A percentile compares a stretch with the other conserved stretches of the same genome.
Conservation (phyloP, 2,888 invertebrate genomes). For the Cecidostiba fungosa region DNA sequence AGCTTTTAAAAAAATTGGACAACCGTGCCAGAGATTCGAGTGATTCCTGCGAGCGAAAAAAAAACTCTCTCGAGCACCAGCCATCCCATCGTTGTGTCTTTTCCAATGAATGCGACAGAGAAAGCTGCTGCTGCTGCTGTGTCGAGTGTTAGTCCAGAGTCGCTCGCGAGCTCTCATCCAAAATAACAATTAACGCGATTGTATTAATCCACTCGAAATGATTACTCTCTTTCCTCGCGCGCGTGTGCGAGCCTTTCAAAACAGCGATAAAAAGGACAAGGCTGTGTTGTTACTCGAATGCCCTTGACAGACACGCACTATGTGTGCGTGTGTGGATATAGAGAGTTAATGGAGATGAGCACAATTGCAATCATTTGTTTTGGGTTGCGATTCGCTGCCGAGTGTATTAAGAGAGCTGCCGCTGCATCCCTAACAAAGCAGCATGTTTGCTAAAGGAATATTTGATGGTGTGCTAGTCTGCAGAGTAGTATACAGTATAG, state of each 20-base stretch:
- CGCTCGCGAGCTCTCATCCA: conserved; percentile 1
- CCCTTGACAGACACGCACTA: neutral
- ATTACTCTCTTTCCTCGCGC: neutral
- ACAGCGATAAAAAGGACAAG: conserved; percentile 29
- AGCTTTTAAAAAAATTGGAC: conserved; percentile 65
- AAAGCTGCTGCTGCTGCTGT: neutral
- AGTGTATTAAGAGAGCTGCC: conserved; percentile 17
- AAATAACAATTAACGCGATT: conserved; percentile 55
- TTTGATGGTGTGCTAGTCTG: conserved; percentile 18
- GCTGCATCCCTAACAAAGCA: conserved; percentile 25
- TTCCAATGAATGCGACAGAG: conserved; percentile 30
- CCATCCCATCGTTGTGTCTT: conserved; percentile 29
- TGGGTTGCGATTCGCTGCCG: conserved; percentile 1
- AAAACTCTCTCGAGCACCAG: neutral
- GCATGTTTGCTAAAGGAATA: conserved; percentile 49
- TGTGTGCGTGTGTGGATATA: neutral
- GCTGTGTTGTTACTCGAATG: neutral
- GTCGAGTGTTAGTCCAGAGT: conserved; percentile 35
- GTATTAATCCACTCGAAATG: conserved; percentile 54
- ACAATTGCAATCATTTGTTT: conserved; percentile 52
- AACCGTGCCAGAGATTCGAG: conserved; percentile 63
- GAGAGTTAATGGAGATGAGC: conserved; percentile 48
- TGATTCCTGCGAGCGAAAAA: conserved; percentile 44
- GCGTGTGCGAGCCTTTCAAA: neutral
- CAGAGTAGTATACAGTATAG: neutral